Evolutionary conservation across 2,797 vertebrate genomes (phyloP), one percentile per base, ranked within the genome.

Genomic region (Melopsittacus undulatus): DNA sequence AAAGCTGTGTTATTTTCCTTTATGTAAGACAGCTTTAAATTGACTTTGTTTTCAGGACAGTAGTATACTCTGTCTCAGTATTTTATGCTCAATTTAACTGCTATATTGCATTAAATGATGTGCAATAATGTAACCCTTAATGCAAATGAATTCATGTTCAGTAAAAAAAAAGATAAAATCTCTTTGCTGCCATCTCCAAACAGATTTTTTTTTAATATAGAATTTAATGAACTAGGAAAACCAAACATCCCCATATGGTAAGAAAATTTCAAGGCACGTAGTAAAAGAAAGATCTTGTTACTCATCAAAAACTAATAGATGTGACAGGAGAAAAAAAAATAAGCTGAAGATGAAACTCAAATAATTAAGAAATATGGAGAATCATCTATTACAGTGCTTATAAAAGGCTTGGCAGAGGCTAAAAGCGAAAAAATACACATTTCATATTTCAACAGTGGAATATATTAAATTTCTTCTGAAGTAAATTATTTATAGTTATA

Each of bases 31-130:
- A 90, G 68, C 42, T 79, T 84, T 87, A 87, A 90, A 95, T 26
- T 84, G 38, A 92, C 54, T 93, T 90, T 68, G 32, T 77, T 94
- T 89, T 72, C 46, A 78, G 49, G 70, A 87, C 56, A 84, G 61
- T 18, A 77, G 78, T 26, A 80, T 43, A 66, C n/a, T 90, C 77
- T 43, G n/a, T 85, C 84, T 92, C 62, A 73, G 74, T 90, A 92
- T 92, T 96, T 95, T 68, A 94, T 68, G 95, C 88, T 95, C 88
- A 95, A 94, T 95, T 96, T 94, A 96, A 97, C 95, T 43, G 48
- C 52, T 92, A 70, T n/a, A 91, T 57, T 92, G 77, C 83, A 93
- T 78, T 96, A 96, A 93, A 94, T 92, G 70, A 92, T 91, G 67
- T 87, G 75, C 90, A 95, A 89, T 94, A 92, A 97, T 92, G 77